Base-by-base conservation (phyloP, 2,888 invertebrate genomes). In the Crossocerus cetratus region DNA sequence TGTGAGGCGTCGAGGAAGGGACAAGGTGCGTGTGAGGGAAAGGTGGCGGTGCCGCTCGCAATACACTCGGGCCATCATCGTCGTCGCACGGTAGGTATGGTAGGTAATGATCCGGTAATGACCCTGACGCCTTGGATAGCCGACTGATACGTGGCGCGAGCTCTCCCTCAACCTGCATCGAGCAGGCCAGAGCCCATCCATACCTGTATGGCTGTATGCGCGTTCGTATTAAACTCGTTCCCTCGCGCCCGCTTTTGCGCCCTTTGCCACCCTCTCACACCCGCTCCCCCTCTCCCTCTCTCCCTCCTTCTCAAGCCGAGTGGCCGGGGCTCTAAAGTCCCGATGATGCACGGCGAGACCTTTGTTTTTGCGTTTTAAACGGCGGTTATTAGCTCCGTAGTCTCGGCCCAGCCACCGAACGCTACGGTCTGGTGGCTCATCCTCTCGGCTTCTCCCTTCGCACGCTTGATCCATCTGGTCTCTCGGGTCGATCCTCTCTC, bases 61-160 rank as follows among this genome's bases (percentile, higher is more conserved):
- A 49, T 32, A 32, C 49, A 16, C 49, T 49, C 78, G 75, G 65
- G 67, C 80, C 83, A 79, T 82, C 81, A 74, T 80, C 82, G 78
- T 87, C 86, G 86, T 87, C 86, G 84, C 85, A 88, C 88, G 86
- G 89, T 55, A 88, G 88, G 85, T 87, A 87, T 86, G 86, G 84
- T 85, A 88, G 86, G 88, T 89, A 90, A 90, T 89, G 89, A 90
- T 89, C 86, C 88, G 87, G 88, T 90, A 90, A 90, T 90, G 88
- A 89, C 89, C 89, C 88, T 87, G 86, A 88, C 88, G 88, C 86
- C 86, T 86, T 84, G 83, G 77, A 84, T 81, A 83, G 75, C 78
- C 73, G 75, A 75, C 76, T 68, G 77, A 80, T 76, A 70, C 53
- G 49, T 64, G 67, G 70, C 65, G 44, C 62, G 79, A 78, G 32